Conservation (phyloP, 2,113 vertebrate genomes). For the Phaethon lepturus region DNA sequence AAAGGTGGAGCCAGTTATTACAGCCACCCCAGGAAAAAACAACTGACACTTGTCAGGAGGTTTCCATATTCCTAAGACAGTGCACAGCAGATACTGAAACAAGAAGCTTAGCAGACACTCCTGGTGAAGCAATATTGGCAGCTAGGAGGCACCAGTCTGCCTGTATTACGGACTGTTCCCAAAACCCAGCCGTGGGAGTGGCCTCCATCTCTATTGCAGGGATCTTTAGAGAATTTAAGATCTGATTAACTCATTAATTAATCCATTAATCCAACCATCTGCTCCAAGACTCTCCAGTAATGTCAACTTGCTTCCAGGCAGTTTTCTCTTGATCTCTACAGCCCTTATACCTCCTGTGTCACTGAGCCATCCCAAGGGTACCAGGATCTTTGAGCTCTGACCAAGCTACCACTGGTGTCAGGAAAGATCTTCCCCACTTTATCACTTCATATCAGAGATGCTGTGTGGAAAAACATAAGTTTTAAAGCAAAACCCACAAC, state of each 20-base stretch:
- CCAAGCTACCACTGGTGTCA: neutral
- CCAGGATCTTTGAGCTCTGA: neutral
- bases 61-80: neutral
- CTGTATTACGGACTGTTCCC: accelerated
- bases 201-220: neutral
- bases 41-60: neutral
- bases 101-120: neutral
- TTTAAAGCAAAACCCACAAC: neutral
- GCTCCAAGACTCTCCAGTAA: neutral
- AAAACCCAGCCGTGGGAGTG: neutral
- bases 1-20: neutral
- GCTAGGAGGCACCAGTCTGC: neutral
- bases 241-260: neutral
- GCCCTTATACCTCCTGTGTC: neutral
- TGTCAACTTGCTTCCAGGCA: neutral
- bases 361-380: neutral
- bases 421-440: neutral
- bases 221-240: neutral
- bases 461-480: accelerated
- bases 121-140: neutral
- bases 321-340: neutral
- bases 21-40: neutral
- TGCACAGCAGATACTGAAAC: neutral
- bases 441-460: neutral
- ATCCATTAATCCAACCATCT: neutral